These are phyloP conservation scores for Ictalurus furcatus DNA, from an alignment of 2,113 vertebrate genomes.

Conservation along the genomic window DNA sequence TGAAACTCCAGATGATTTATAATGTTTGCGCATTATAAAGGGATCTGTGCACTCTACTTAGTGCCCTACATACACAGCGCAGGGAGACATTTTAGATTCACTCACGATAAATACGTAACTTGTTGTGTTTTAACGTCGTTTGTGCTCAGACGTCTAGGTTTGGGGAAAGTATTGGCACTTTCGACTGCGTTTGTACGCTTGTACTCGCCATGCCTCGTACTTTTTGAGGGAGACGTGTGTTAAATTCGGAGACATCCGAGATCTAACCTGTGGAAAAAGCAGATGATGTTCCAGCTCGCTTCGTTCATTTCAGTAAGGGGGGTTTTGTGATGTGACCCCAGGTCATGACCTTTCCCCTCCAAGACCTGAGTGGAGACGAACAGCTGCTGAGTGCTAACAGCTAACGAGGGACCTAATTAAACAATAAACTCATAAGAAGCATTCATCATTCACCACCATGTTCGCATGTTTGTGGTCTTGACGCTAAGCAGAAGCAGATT, in stretches of 20 bases:
- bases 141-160: not conserved
- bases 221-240: not conserved
- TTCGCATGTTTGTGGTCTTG: not conserved
- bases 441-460: not conserved
- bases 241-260: not conserved
- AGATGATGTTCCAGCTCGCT: too few relatives aligned
- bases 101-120: not conserved
- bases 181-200: not conserved
- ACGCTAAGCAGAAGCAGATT: not conserved
- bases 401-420: not conserved
- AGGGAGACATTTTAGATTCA: not conserved
- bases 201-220: too few relatives aligned
- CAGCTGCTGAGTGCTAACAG: slow-evolving; percentile 2
- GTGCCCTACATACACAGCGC: not conserved
- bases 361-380: not conserved
- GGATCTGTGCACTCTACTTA: not conserved
- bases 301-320: too few relatives aligned
- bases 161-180: not conserved
- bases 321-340: not conserved
- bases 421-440: not conserved
- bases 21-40: not conserved
- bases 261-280: not conserved
- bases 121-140: not conserved
- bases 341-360: not conserved
- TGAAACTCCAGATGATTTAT: not conserved